Evolutionary conservation across 64 coral and sea anemone genomes (phyloP).

Genomic region (Porites lutea): DNA sequence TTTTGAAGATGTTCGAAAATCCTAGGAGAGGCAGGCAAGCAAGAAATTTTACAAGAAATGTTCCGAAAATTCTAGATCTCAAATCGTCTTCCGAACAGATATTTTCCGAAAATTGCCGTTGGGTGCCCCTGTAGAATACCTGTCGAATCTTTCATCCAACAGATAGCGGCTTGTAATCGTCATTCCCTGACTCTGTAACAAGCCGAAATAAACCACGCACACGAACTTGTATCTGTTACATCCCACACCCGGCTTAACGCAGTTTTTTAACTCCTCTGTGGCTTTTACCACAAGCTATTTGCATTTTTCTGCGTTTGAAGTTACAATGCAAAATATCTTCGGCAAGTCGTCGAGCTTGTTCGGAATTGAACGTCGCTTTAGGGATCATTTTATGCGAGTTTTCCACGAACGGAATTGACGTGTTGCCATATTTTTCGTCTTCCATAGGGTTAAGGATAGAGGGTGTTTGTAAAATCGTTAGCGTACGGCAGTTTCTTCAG

Average conservation of each 20-base stretch:
- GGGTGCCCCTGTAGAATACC: no score
- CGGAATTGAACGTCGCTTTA: neutral
- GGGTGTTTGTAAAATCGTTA: neutral
- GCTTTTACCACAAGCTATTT: neutral
- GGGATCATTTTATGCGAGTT: slow-evolving; percentile 32
- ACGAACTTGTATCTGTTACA: slow-evolving; percentile 38
- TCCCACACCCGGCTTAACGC: neutral
- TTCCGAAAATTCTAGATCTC: no score
- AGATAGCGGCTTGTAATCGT: neutral
- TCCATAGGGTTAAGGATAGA: neutral
- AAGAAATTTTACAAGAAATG: no score
- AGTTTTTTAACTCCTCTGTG: slow-evolving; percentile 14
- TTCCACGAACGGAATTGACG: neutral
- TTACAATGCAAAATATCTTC: slow-evolving; percentile 17
- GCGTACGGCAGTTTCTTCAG: neutral
- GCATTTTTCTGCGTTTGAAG: slow-evolving; percentile 12
- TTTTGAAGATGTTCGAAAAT: no score
- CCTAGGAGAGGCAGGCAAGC: no score
- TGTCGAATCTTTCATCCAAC: slow-evolving; percentile 43
- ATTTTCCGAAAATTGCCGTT: no score
- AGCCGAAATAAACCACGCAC: slow-evolving; percentile 7
- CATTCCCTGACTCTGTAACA: neutral
- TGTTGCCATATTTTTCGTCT: neutral
- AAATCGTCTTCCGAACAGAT: no score
- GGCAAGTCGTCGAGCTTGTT: neutral